Evolutionary conservation across 2,113 vertebrate species (phyloP), one percentile per base, ranked within the genome.

Genomic region (Nothobranchius kuhntae): DNA sequence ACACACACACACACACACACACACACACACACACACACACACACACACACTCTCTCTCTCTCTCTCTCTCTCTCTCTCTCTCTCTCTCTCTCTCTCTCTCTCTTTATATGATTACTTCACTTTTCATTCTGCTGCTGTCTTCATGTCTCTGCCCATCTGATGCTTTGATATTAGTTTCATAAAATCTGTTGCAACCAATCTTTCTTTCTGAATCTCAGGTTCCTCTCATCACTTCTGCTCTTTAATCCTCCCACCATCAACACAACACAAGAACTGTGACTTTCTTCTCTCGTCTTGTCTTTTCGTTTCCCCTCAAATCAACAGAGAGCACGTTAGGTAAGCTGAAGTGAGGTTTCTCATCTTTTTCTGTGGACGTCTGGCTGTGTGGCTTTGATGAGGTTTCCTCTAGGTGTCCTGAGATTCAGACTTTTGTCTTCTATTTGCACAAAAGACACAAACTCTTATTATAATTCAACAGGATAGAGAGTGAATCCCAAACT

Each of bases 141-240:
- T 86, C 70, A 38, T 35, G 53, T 80, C 69, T 82, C 90, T 68
- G 5, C 78, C 82, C 82, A 90, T 87, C 88, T 91, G 85, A 68
- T 86, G 83, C 90, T 93, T 91, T 92, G 90, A 93, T 93, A 88
- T 85, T 76, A 75, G 84, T 87, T 87, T 90, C 81, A 77, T 89
- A 84, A 90, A 90, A 89, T 26, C 64, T 86, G 83, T 84, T 38
- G 60, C 46, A 13, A 52, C 70, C 91, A 89, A 89, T 90, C 86
- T 85, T 65, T 73, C 81, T 72, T 48, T n/a, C 53, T 69, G 88
- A 65, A 63, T 62, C 59, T 69, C 40, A 2, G 50, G 75, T 75
- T 69, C 71, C 57, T 81, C 79, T 87, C 75, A 70, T 83, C 80
- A 64, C 62, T 64, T 64, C 9, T 8, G 26, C 13, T 46, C 81